phyloP scores from a whole-genome alignment of 1,140 invertebrate species.

The Plectus sambesii region DNA sequence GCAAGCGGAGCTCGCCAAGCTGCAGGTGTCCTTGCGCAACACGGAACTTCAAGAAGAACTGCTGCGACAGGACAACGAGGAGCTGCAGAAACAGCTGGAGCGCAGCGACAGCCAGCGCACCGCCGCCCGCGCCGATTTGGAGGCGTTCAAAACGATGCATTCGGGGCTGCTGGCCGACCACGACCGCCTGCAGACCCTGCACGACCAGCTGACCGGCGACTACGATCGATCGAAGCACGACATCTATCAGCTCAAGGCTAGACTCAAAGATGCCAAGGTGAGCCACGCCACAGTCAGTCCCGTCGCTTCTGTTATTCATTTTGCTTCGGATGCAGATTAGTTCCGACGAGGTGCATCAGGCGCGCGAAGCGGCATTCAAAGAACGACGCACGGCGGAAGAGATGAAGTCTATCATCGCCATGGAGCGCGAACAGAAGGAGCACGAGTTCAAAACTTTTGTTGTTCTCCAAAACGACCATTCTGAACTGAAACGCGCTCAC shows the following conservation, averaged over 20 bases:
- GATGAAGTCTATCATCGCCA: constrained; percentile 7
- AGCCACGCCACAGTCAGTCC: not conserved
- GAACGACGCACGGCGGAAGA: not conserved
- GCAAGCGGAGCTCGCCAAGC: constrained; percentile 18
- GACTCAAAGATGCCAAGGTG: constrained; percentile 14
- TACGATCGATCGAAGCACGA: constrained; percentile 19
- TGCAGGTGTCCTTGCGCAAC: constrained; percentile 21
- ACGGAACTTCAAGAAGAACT: constrained; percentile 19
- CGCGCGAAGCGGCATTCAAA: not conserved
- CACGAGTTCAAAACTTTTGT: not conserved
- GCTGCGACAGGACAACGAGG: constrained; percentile 18
- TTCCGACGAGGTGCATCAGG: constrained; percentile 1
- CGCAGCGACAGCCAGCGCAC: not conserved
- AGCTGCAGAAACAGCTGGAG: constrained; percentile 14
- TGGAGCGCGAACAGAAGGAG: not conserved
- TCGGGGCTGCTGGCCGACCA: constrained; percentile 18
- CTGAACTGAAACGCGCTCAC: constrained; percentile 1
- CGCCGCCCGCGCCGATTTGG: constrained; percentile 4
- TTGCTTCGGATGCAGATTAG: constrained; percentile 6
- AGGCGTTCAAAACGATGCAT: constrained; percentile 15
- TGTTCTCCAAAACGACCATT: not conserved
- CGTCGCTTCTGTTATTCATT: not conserved
- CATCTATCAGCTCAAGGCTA: constrained; percentile 11
- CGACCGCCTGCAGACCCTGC: constrained; percentile 19
- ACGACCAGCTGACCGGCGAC: constrained; percentile 15